Percentiles rank a stretch among this genome's conserved stretches.
These are phyloP conservation scores for Geothlypis trichas DNA, from an alignment of 2,113 vertebrate genomes.

Conservation along the genomic window DNA sequence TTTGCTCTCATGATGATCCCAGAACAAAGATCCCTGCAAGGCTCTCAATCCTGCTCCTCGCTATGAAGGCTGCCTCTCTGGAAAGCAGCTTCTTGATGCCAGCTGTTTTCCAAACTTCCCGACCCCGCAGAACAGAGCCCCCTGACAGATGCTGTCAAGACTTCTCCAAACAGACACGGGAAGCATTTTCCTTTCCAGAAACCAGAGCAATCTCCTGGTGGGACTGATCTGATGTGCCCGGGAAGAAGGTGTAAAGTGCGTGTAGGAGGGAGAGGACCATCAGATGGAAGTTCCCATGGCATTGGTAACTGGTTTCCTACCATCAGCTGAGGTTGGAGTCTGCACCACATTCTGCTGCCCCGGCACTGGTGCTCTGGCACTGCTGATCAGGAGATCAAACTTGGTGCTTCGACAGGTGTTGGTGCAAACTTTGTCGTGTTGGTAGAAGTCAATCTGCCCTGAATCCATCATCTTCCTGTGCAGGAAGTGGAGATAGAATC, in stretches of 20 bases:
- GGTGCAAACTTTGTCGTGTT: constrained; percentile 91
- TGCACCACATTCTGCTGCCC: constrained; percentile 84
- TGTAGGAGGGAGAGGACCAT: neutral
- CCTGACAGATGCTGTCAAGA: neutral
- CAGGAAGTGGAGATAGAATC: constrained; percentile 20
- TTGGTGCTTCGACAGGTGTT: constrained; percentile 96
- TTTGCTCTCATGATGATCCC: neutral
- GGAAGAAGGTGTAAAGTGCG: neutral
- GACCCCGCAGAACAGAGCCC: neutral
- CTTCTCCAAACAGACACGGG: fast-evolving
- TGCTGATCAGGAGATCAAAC: constrained; percentile 91
- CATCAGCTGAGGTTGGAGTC: constrained; percentile 81
- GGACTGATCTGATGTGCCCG: neutral
- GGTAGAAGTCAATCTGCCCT: constrained; percentile 95
- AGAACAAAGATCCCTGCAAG: neutral
- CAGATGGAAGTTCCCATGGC: neutral
- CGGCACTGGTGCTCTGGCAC: constrained; percentile 81
- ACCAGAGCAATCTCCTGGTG: neutral
- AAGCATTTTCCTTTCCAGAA: neutral
- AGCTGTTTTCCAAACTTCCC: neutral
- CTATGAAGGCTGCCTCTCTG: neutral
- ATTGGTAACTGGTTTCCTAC: constrained; percentile 72
- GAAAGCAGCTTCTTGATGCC: neutral
- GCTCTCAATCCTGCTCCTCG: neutral
- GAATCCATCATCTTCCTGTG: constrained; percentile 97